These are phyloP conservation scores for Mamestra brassicae DNA, from an alignment of 2,888 invertebrate species.

Conservation along the genomic window DNA sequence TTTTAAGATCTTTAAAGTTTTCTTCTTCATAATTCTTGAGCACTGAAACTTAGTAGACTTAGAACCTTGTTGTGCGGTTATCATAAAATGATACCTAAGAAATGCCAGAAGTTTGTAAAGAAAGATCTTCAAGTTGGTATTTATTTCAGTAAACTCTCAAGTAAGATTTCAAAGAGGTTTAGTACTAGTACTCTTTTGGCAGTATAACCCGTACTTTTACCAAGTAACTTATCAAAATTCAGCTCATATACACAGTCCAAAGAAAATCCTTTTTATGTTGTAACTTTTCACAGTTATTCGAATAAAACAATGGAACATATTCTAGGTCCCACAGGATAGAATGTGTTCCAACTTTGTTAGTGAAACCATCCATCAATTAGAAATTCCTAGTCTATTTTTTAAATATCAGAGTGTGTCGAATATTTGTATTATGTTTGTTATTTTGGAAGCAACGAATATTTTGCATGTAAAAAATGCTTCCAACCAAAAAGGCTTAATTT, in stretches of 20 bases:
- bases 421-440: neutral
- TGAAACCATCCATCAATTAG: constrained; percentile 16
- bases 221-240: constrained; percentile 37
- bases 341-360: neutral
- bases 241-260: neutral
- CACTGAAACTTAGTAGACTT: neutral
- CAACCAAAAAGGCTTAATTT: too few relatives aligned
- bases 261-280: constrained; percentile 18
- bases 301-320: constrained; percentile 14
- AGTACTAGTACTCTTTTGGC: neutral
- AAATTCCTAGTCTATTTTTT: neutral
- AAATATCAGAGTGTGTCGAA: neutral
- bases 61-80: neutral
- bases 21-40: neutral
- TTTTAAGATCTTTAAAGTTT: neutral
- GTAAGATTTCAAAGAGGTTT: constrained; percentile 11
- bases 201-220: neutral
- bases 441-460: too few relatives aligned
- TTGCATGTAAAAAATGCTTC: too few relatives aligned
- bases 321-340: neutral
- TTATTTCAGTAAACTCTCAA: constrained; percentile 16
- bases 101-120: constrained; percentile 8
- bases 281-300: neutral
- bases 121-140: constrained; percentile 12
- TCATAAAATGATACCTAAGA: neutral